Conservation (phyloP, 2,888 invertebrate species). For the Neocrepidodera transversa region DNA sequence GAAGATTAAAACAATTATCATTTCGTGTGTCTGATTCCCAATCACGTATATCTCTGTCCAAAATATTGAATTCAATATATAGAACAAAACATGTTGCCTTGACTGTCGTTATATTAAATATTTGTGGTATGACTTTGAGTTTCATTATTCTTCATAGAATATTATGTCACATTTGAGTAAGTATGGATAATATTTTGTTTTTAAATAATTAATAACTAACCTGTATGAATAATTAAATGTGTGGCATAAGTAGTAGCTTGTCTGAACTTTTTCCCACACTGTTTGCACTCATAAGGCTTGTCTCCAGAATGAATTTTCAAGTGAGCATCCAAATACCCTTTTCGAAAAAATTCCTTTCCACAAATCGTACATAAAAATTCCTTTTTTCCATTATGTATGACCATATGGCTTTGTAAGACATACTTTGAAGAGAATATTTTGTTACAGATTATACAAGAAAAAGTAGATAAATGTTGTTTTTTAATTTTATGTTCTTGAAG, state of each 20-base stretch:
- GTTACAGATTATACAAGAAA: conserved; percentile 29
- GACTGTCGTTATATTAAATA: no score
- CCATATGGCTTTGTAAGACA: conserved; percentile 40
- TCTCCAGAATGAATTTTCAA: conserved; percentile 48
- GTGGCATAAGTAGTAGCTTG: conserved; percentile 44
- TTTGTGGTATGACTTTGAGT: no score
- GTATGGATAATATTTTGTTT: no score
- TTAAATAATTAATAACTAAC: conserved; percentile 18
- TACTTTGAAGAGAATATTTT: conserved; percentile 38
- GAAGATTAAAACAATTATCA: no score
- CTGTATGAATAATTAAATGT: conserved; percentile 50
- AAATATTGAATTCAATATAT: no score
- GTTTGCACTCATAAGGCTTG: conserved; percentile 47
- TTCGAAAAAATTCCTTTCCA: conserved; percentile 44
- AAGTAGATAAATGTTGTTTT: conserved; percentile 17
- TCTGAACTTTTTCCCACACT: conserved; percentile 49
- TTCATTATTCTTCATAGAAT: no score
- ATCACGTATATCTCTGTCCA: no score
- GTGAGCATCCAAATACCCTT: conserved; percentile 43
- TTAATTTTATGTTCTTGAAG: conserved; percentile 22
- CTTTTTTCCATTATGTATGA: conserved; percentile 43
- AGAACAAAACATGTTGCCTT: no score
- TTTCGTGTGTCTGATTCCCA: no score
- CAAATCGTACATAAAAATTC: conserved; percentile 44
- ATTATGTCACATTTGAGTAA: no score